Evolutionary conservation across 2,888 invertebrate species (phyloP), one percentile per base, ranked within the genome.

Genomic region (Amiota mariae): DNA sequence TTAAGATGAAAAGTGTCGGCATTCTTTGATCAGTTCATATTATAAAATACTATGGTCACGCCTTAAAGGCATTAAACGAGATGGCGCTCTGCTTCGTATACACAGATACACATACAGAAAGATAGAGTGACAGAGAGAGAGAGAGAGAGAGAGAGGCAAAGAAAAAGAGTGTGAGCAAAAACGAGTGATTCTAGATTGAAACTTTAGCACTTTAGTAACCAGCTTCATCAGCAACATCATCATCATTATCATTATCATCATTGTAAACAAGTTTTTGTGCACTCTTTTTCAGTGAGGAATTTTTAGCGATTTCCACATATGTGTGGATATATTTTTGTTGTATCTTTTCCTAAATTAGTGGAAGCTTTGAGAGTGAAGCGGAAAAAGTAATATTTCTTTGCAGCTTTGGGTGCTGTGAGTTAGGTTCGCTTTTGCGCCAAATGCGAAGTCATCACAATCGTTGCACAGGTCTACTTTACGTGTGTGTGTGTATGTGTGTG

Each of bases 31-130:
- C 90, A 90, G 86, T 84, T 88, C 88, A 90, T 86, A 88, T 89
- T 89, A 89, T 89, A 89, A 89, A 89, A 89, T 89, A 90, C 89
- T 89, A 83, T 88, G 89, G 90, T 89, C 89, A 90, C 89, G 89
- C 89, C 89, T 89, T 89, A 85, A 88, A 89, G 90, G 89, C 89
- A 89, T 89, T 89, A 89, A 90, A 90, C 90, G 90, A 89, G 89
- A 89, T 90, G 89, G 89, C 89, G 89, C 89, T 89, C 90, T 82
- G 87, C 85, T 82, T 72, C 80, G 36, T 36, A 36, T 36, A 36
- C 71, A 85, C 77, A 79, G 3, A 24, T 24, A 81, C 80, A 80
- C 78, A 82, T 71, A 84, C 77, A 79, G 0, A 6, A 2, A 2
- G 3, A 36, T 6, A 77, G 70, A 6, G 4, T 6, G 3, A 36